Conservation (phyloP, 2,797 vertebrate species). For the Phalloptychus januarius region DNA sequence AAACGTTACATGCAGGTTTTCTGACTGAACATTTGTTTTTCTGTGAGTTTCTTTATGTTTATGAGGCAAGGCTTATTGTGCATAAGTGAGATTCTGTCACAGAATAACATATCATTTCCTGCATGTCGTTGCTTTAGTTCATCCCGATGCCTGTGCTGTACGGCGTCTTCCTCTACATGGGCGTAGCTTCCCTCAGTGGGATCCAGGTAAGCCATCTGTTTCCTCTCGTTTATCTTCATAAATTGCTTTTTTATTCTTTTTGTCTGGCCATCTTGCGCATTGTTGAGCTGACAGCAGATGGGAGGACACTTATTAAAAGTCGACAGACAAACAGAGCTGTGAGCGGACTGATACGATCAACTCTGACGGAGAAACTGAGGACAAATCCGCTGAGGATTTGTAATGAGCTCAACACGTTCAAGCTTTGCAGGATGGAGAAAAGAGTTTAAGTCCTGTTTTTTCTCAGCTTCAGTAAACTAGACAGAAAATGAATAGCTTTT, state of each 20-base stretch:
- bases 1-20: background rate
- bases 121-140: conserved; percentile 10
- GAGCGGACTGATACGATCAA: background rate
- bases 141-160: conserved; percentile 45
- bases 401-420: background rate
- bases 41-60: background rate
- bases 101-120: background rate
- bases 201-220: conserved; percentile 37
- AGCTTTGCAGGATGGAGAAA: background rate
- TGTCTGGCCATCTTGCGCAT: conserved; percentile 9
- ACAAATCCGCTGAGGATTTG: background rate
- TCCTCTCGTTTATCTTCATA: conserved; percentile 5
- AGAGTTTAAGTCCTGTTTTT: background rate
- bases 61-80: background rate
- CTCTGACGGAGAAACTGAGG: background rate
- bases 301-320: conserved; percentile 12
- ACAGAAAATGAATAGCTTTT: background rate
- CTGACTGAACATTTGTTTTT: background rate
- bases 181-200: conserved; percentile 38
- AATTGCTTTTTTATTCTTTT: conserved; percentile 9
- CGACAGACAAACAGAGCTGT: conserved; percentile 11
- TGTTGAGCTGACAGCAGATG: conserved; percentile 9
- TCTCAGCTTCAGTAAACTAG: background rate
- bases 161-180: conserved; percentile 39
- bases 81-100: background rate